Conservation (phyloP, 1,140 invertebrate species). For the Vanessa tameamea region DNA sequence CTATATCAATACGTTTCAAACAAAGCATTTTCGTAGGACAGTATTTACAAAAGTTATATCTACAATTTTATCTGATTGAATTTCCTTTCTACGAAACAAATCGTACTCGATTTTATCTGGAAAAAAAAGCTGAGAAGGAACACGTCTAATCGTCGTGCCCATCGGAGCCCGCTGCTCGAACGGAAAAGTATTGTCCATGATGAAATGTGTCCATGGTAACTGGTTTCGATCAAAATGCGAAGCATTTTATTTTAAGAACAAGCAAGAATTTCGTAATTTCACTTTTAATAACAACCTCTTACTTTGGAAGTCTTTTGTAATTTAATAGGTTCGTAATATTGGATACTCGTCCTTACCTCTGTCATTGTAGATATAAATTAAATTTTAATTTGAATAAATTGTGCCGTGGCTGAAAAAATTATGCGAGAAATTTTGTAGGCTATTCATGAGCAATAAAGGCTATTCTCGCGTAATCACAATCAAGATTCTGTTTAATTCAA, state of each 20-base stretch:
- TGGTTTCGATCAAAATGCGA: not conserved
- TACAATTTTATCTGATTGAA: constrained; percentile 23
- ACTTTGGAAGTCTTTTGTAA: constrained; percentile 5
- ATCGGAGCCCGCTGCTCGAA: constrained; percentile 7
- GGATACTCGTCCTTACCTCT: constrained; percentile 1
- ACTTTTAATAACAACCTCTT: constrained; percentile 3
- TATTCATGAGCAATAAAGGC: not conserved
- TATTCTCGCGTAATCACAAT: too few species aligned
- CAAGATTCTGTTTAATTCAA: too few species aligned
- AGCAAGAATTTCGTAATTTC: constrained; percentile 9
- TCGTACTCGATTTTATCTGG: constrained; percentile 16
- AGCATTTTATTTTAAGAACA: not conserved
- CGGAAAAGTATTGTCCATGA: constrained; percentile 29
- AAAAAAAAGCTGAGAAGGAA: constrained; percentile 1
- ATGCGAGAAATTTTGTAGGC: not conserved
- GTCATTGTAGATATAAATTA: constrained; percentile 1
- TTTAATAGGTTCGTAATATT: constrained; percentile 13
- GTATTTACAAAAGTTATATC: constrained; percentile 6
- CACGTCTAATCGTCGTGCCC: constrained; percentile 12
- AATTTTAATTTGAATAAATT: constrained; percentile 3
- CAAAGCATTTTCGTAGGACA: not conserved
- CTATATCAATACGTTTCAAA: not conserved
- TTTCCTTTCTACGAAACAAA: constrained; percentile 21
- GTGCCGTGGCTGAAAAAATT: not conserved
- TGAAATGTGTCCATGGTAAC: constrained; percentile 24